Evolutionary conservation across 2,888 invertebrate species (phyloP), one percentile per base, ranked within the genome.

Genomic region (Carterocephalus palaemon): DNA sequence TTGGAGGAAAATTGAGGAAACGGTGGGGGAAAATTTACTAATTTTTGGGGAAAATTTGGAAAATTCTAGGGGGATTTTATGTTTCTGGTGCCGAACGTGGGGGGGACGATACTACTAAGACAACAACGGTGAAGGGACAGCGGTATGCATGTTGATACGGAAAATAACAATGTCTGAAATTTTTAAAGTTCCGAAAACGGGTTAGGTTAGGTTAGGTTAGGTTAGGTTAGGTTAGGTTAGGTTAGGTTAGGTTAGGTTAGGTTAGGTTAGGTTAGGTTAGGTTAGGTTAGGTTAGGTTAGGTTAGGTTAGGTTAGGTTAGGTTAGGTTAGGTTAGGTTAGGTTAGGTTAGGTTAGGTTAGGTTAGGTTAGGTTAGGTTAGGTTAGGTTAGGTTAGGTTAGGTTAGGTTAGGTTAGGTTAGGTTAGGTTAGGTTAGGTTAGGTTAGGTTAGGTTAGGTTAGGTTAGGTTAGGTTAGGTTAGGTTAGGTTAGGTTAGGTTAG

Each of bases 321-420:
- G 40, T 40, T 40, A 40, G 40, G 40, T 43, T 43, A 34, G 43
- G 43, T 43, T 43, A 34, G 34, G 43, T 43, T 43, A 43, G 43
- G 43, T 43, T 43, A 36, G 43, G 36, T 36, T 43, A 34, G 34
- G 43, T 43, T 43, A 34, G 43, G 43, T 43, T 43, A 43, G 43
- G 43, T 43, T 43, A 34, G 43, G 32, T 41, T 41, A 32, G 33
- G 41, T 33, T 40, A 40, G 39, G 39, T 40, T 41, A 41, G 29
- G 45, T 37, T 45, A 45, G 38, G 45, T 45, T 45, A 45, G 45
- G 45, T 45, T 45, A 45, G 45, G 45, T 37, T 45, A 45, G 38
- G 45, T 45, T 45, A 45, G 43, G 43, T 43, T 43, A 48, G 48
- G 48, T 48, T 43, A 48, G 43, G 43, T 48, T 48, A 45, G 48